Percentiles rank a stretch among this genome's conserved stretches.
These are phyloP conservation scores for Tauraco hartlaubi DNA, from an alignment of 2,797 vertebrate genomes.

Conservation along the genomic window DNA sequence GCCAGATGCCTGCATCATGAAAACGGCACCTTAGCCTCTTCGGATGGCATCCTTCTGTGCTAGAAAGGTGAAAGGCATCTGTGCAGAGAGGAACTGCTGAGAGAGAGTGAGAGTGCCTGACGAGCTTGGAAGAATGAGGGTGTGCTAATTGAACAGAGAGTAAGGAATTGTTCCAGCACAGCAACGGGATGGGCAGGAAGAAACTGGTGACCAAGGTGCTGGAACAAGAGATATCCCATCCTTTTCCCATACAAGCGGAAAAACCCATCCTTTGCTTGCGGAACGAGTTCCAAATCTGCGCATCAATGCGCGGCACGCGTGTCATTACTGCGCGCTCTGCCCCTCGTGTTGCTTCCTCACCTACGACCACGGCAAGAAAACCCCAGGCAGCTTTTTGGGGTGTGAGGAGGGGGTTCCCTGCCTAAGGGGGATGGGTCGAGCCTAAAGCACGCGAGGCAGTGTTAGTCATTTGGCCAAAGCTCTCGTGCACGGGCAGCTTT, in stretches of 20 bases:
- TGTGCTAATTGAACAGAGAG: background rate
- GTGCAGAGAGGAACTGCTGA: background rate
- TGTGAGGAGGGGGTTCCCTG: too few species aligned
- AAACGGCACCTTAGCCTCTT: background rate
- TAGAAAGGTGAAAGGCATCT: background rate
- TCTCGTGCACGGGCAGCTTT: too few species aligned
- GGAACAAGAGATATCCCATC: too few species aligned
- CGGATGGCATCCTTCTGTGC: background rate
- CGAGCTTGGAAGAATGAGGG: background rate
- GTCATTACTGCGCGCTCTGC: background rate
- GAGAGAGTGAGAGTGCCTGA: background rate
- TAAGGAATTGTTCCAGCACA: background rate
- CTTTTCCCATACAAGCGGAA: too few species aligned
- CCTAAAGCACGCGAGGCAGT: too few species aligned
- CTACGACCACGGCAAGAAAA: background rate
- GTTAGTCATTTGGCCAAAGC: too few species aligned
- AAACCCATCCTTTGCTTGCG: background rate
- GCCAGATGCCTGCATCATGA: background rate
- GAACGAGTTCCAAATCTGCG: background rate
- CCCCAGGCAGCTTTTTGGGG: background rate
- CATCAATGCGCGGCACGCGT: background rate
- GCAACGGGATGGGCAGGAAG: background rate
- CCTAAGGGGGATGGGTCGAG: too few species aligned
- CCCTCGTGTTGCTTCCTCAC: background rate
- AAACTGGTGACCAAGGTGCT: background rate